These are phyloP conservation scores for Bombus huntii DNA, from an alignment of 1,140 invertebrate genomes.

Conservation along the genomic window DNA sequence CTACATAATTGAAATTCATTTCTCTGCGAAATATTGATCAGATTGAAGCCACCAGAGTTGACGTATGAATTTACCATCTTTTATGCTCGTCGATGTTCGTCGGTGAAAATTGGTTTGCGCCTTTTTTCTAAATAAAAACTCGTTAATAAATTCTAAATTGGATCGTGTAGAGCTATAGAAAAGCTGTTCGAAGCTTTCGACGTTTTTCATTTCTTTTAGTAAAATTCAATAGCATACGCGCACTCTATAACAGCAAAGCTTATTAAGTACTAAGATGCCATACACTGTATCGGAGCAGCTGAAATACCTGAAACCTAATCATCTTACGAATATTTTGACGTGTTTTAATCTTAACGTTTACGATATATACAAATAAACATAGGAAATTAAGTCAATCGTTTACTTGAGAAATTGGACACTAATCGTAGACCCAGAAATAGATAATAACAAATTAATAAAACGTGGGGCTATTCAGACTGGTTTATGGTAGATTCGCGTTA, in stretches of 20 bases:
- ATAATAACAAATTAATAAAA: too few species aligned
- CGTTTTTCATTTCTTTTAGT: background rate
- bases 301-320: too few species aligned
- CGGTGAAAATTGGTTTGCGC: background rate
- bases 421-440: too few species aligned
- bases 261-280: background rate
- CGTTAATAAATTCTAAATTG: background rate
- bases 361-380: too few species aligned
- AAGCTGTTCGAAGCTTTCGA: background rate
- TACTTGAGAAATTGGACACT: too few species aligned
- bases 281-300: too few species aligned
- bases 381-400: too few species aligned
- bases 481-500: too few species aligned
- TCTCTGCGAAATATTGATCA: background rate
- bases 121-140: background rate
- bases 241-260: background rate
- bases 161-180: background rate
- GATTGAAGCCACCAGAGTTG: background rate
- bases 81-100: background rate
- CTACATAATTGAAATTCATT: background rate
- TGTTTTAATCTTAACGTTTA: too few species aligned
- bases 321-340: too few species aligned
- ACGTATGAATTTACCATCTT: background rate
- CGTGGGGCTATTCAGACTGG: too few species aligned
- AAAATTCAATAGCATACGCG: background rate